Conservation (phyloP, 2,797 vertebrate genomes). For the Gallinago nigripennis region DNA sequence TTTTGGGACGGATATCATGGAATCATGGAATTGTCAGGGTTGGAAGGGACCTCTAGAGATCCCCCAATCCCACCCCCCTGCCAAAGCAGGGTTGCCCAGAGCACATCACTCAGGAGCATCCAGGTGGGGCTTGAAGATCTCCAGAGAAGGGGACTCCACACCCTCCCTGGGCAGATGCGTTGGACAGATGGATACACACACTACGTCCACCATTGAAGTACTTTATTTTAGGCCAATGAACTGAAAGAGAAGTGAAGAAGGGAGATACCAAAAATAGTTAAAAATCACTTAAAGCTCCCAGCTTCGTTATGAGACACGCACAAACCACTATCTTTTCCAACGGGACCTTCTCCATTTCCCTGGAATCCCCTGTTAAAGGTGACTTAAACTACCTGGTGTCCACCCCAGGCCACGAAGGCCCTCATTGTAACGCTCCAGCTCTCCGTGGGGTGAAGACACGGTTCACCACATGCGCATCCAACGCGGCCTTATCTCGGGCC, state of each 20-base stretch:
- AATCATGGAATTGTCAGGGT: no score
- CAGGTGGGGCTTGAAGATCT: no score
- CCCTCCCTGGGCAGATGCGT: not conserved
- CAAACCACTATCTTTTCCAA: fast-evolving
- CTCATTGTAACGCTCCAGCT: not conserved
- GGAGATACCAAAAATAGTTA: not conserved
- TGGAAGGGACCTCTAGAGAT: no score
- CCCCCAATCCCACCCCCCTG: no score
- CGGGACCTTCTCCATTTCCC: fast-evolving
- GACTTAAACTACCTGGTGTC: not conserved
- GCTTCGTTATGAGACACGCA: fast-evolving
- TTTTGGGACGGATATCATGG: not conserved
- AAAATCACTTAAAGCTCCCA: not conserved
- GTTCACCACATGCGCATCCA: fast-evolving
- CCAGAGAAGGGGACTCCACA: no score
- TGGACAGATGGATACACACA: not conserved
- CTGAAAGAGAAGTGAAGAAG: not conserved
- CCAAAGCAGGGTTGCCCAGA: no score
- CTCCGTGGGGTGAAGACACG: not conserved
- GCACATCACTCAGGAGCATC: no score
- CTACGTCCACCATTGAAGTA: fast-evolving
- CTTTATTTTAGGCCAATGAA: not conserved
- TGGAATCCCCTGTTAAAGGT: fast-evolving
- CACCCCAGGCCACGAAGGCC: not conserved
- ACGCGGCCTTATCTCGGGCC: not conserved